Evolutionary conservation across 23 tunicate genomes (phyloP).

Genomic region (Oikopleura albicans): DNA sequence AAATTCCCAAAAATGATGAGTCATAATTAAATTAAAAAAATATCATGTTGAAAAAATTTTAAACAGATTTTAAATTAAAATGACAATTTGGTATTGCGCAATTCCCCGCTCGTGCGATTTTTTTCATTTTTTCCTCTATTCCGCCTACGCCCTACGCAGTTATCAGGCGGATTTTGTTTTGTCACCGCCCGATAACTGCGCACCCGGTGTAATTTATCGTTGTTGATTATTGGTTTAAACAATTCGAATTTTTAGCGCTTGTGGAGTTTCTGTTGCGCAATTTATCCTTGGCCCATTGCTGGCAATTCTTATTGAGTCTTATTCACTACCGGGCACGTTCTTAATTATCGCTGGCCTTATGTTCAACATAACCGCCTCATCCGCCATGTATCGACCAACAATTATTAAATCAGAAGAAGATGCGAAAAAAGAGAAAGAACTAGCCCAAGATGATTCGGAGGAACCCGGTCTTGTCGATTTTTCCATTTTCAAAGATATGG

Average conservation of each 20-base stretch:
- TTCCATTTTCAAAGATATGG: neutral
- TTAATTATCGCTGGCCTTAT: neutral
- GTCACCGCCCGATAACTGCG: too few relatives aligned
- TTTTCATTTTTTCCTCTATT: too few relatives aligned
- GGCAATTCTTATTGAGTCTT: neutral
- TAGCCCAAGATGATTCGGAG: neutral
- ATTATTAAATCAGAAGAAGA: neutral
- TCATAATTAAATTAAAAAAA: too few relatives aligned
- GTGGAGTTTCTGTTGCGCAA: conserved; percentile 8
- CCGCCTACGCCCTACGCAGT: too few relatives aligned
- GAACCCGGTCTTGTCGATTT: neutral
- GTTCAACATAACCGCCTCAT: neutral
- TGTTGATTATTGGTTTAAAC: too few relatives aligned
- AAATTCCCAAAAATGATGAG: too few relatives aligned
- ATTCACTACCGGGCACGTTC: neutral
- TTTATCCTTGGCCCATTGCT: neutral
- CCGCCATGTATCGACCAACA: conserved; percentile 7
- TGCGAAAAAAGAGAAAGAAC: neutral
- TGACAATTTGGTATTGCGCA: too few relatives aligned
- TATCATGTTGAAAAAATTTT: neutral
- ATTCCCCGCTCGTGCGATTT: too few relatives aligned
- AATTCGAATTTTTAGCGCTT: neutral
- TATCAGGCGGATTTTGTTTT: too few relatives aligned
- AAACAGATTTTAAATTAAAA: neutral
- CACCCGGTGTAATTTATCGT: too few relatives aligned